Evolutionary conservation across 2,113 vertebrate genomes (phyloP).

Genomic region (Indri indri): DNA sequence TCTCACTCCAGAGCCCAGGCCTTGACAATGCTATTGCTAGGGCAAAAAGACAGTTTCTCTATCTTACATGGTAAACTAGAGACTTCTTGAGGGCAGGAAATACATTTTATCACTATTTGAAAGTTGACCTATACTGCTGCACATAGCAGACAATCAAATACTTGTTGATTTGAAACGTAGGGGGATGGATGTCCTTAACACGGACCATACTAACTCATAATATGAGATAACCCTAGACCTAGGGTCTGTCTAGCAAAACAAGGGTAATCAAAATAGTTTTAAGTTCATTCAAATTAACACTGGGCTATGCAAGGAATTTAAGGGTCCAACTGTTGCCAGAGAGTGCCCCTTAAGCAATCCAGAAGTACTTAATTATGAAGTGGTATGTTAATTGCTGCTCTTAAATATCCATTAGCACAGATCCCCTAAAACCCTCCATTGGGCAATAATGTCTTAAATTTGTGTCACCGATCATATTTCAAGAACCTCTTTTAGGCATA

Average conservation of each 20-base stretch:
- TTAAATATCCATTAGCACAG: conserved; percentile 49
- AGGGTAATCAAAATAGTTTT: conserved; percentile 19
- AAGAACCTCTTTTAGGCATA: conserved; percentile 3
- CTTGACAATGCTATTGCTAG: too few relatives aligned
- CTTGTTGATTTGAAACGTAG: too few relatives aligned
- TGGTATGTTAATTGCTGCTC: conserved; percentile 64
- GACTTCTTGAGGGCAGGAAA: not conserved
- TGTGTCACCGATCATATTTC: conserved; percentile 21
- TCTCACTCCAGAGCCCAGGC: not conserved
- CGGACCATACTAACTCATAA: not conserved
- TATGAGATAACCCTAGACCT: not conserved
- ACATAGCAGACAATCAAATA: not conserved
- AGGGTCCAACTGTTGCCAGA: conserved; percentile 1
- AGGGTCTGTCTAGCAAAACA: not conserved
- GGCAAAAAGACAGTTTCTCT: not conserved
- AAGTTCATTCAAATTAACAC: not conserved
- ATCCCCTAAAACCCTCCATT: not conserved
- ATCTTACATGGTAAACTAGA: not conserved
- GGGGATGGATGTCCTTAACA: not conserved
- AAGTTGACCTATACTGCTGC: not conserved
- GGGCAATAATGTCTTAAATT: not conserved
- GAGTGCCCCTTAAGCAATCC: conserved; percentile 10
- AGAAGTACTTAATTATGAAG: conserved; percentile 52
- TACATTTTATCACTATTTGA: not conserved
- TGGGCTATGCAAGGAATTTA: conserved; percentile 44